Conservation (phyloP, 2,113 vertebrate genomes). For the Eupsittula cactorum region DNA sequence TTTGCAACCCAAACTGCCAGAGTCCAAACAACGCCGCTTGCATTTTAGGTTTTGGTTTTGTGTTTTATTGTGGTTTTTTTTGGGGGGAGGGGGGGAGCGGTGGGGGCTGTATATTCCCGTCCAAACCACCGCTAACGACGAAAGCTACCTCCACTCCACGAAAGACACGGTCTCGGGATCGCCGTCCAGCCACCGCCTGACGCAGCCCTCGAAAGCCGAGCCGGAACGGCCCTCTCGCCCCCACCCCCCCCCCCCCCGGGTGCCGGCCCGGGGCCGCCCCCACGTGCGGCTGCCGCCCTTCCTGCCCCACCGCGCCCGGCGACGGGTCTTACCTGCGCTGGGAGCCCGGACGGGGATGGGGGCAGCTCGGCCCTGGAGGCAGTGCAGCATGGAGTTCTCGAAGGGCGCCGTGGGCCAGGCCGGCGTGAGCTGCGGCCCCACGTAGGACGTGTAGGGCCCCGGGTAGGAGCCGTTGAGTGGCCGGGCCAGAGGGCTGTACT, state of each 20-base stretch:
- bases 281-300: background rate
- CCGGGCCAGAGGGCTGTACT: slow-evolving; percentile 87
- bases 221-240: background rate
- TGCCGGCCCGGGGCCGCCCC: background rate
- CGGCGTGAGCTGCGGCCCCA: slow-evolving; percentile 86
- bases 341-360: slow-evolving; percentile 88
- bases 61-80: background rate
- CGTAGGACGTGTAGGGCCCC: slow-evolving; percentile 89
- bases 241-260: too few species aligned
- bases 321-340: slow-evolving; percentile 83
- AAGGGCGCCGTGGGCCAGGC: slow-evolving; percentile 89
- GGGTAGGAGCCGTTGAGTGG: slow-evolving; percentile 88
- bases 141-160: background rate
- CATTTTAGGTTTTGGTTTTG: background rate
- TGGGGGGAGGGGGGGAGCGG: background rate
- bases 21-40: background rate
- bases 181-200: background rate
- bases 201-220: background rate
- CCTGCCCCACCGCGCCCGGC: background rate
- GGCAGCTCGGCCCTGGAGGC: slow-evolving; percentile 86
- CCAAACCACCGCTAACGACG: background rate
- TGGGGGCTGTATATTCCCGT: too few species aligned
- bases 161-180: rapidly evolving
- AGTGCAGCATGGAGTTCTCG: slow-evolving; percentile 94
- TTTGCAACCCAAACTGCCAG: too few species aligned